Evolutionary conservation across 2,113 vertebrate genomes (phyloP), one percentile per base, ranked within the genome.

Genomic region (Cheilinus undulatus): DNA sequence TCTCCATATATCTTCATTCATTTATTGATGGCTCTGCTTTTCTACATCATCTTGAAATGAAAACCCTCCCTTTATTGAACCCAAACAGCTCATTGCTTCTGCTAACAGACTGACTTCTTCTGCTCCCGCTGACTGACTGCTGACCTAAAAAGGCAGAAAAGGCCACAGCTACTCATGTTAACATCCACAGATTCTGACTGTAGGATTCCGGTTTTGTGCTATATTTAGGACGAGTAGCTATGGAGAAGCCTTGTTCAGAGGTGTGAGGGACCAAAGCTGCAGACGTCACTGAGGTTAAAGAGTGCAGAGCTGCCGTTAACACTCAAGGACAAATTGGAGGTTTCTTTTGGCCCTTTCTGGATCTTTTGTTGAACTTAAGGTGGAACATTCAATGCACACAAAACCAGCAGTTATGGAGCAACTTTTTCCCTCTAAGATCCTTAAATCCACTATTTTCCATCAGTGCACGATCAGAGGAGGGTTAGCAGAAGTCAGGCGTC

Each of bases 121-220:
- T 64, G 60, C 60, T 49, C 23, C 70, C 38, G 67, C 57, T 54
- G 78, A 71, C 64, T 28, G 43, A 62, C 52, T 19, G n/a, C 40
- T 62, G 60, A 26, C 46, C 28, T 17, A 54, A 7, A 52, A 81
- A 46, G 56, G 5, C 6, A 24, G 34, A 19, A 74, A 57, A 73
- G 22, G 23, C 42, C 2, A 0, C 3, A 61, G 34, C 32, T 15
- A 2, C 59, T 60, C 28, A 20, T 73, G 66, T 73, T 74, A 43
- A 54, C 32, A 38, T 43, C 12, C 69, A 71, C 13, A 0, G 15
- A 50, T 59, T 53, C 52, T 43, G 40, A 23, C 36, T 5, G 34
- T 7, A 30, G 36, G 27, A 11, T 63, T n/a, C 46, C 2, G 27
- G 54, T 43, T 20, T 19, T 38, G 23, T 1, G 51, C 40, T 64